Evolutionary conservation across 1,140 invertebrate genomes (phyloP).

Genomic region (Drosophila kepulauana): DNA sequence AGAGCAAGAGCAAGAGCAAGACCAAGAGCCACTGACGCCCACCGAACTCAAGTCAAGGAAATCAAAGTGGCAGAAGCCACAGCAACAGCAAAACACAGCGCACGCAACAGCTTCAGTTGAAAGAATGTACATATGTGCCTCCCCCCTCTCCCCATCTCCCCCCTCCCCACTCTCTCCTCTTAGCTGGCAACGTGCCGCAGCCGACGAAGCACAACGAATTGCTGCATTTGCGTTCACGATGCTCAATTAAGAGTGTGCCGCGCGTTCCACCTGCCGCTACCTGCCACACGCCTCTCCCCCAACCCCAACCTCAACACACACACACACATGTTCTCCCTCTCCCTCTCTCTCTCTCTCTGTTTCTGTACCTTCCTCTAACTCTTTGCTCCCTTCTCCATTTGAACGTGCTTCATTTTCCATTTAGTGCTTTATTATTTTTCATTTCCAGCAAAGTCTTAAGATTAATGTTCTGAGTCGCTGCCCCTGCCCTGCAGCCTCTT

Average conservation of each 20-base stretch:
- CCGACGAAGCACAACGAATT: conserved; percentile 75
- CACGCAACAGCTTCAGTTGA: conserved; percentile 37
- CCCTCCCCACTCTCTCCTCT: too few relatives aligned
- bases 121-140: conserved; percentile 15
- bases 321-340: too few relatives aligned
- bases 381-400: not conserved
- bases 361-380: not conserved
- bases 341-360: not conserved
- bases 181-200: conserved; percentile 28
- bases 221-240: conserved; percentile 70
- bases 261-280: not conserved
- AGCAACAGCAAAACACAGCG: not conserved
- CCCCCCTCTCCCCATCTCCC: too few relatives aligned
- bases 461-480: conserved; percentile 79
- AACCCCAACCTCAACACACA: too few relatives aligned
- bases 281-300: not conserved
- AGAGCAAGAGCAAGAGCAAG: too few relatives aligned
- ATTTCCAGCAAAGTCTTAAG: conserved; percentile 68
- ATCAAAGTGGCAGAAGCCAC: conserved; percentile 15
- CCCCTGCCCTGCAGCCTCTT: conserved; percentile 17
- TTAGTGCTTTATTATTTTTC: conserved; percentile 83
- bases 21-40: conserved; percentile 23
- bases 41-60: conserved; percentile 22
- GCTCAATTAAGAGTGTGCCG: conserved; percentile 59
- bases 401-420: conserved; percentile 71